Conservation (phyloP, 92 coral and sea anemone species). For the Desmophyllum pertusum region DNA sequence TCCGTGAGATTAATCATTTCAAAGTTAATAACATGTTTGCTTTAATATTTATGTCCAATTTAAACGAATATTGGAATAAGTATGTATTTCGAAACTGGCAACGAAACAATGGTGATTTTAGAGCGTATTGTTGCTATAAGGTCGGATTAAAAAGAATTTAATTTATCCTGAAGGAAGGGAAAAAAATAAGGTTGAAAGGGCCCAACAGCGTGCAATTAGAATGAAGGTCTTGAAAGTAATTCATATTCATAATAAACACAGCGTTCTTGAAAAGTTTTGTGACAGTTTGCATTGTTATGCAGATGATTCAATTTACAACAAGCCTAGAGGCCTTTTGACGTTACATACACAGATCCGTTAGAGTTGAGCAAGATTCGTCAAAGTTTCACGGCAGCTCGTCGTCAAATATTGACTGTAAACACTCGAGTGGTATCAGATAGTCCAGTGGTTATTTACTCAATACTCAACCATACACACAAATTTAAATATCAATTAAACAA, state of each 20-base stretch:
- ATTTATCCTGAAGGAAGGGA: slow-evolving; percentile 34
- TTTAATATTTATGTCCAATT: slow-evolving; percentile 90
- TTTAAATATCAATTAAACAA: slow-evolving; percentile 31
- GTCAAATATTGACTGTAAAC: background rate
- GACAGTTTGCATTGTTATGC: slow-evolving; percentile 72
- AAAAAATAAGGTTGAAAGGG: slow-evolving; percentile 9
- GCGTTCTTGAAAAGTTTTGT: slow-evolving; percentile 61
- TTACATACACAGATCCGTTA: slow-evolving; percentile 24
- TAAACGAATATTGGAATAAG: slow-evolving; percentile 75
- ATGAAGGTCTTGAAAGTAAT: slow-evolving; percentile 41
- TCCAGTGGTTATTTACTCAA: slow-evolving; percentile 21
- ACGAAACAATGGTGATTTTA: slow-evolving; percentile 34
- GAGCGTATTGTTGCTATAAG: slow-evolving; percentile 32
- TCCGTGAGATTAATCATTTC: slow-evolving; percentile 78
- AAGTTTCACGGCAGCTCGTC: background rate
- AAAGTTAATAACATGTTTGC: slow-evolving; percentile 91
- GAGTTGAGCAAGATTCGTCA: slow-evolving; percentile 1
- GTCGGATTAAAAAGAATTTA: slow-evolving; percentile 35
- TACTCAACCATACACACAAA: slow-evolving; percentile 4
- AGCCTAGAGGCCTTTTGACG: slow-evolving; percentile 59
- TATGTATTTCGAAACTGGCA: slow-evolving; percentile 56
- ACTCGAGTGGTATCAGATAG: background rate
- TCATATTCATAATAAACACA: slow-evolving; percentile 67
- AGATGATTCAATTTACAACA: slow-evolving; percentile 59
- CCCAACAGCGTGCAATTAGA: slow-evolving; percentile 44